phyloP scores from a whole-genome alignment of 1,140 invertebrate genomes.

The Sitophilus oryzae region DNA sequence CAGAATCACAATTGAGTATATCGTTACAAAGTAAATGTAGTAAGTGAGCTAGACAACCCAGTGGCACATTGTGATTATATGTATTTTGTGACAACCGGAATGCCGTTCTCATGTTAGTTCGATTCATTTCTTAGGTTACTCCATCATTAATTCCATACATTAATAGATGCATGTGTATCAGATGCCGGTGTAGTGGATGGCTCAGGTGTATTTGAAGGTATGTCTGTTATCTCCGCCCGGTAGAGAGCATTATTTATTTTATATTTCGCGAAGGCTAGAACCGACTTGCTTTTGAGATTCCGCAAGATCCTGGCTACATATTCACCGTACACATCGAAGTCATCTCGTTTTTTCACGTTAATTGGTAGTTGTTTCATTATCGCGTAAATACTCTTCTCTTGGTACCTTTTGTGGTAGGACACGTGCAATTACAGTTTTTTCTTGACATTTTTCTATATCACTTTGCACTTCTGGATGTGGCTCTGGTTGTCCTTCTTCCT shows the following conservation, averaged over 20 bases:
- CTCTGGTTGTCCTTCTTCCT: slow-evolving; percentile 14
- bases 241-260: slow-evolving; percentile 12
- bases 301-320: slow-evolving; percentile 11
- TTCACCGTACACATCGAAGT: slow-evolving; percentile 21
- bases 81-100: too few species aligned
- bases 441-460: slow-evolving; percentile 10
- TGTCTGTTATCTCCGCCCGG: slow-evolving; percentile 3
- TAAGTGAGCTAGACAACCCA: too few species aligned
- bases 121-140: too few species aligned
- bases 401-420: slow-evolving; percentile 5
- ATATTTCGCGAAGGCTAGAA: not conserved
- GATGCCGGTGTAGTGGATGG: slow-evolving; percentile 3
- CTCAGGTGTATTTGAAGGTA: not conserved
- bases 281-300: slow-evolving; percentile 10
- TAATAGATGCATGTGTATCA: not conserved
- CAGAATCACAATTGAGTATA: too few species aligned
- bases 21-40: too few species aligned
- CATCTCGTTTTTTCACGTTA: slow-evolving; percentile 15
- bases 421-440: slow-evolving; percentile 1
- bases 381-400: slow-evolving; percentile 11
- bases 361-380: too few species aligned
- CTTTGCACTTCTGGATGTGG: slow-evolving; percentile 14
- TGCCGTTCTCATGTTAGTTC: too few species aligned
- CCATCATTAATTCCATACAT: too few species aligned
- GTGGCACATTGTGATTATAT: too few species aligned